phyloP scores from a whole-genome alignment of 2,888 invertebrate species.

The Lobophora halterata region DNA sequence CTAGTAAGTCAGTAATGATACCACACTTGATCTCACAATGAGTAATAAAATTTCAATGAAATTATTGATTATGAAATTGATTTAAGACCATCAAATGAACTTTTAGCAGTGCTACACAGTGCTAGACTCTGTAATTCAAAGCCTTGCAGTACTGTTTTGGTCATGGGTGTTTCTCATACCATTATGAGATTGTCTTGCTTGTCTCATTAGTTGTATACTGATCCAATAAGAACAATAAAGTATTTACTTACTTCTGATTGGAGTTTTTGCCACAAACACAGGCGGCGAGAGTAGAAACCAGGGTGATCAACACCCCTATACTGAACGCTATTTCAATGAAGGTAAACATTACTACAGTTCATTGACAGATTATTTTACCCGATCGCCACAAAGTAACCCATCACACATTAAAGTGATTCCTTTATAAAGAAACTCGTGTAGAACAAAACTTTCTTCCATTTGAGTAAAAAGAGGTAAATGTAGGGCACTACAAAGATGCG shows the following conservation, averaged over 20 bases:
- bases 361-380: constrained; percentile 44
- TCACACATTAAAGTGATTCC: constrained; percentile 60
- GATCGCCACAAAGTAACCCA: constrained; percentile 46
- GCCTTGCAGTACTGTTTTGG: no score
- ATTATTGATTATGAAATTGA: no score
- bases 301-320: constrained; percentile 68
- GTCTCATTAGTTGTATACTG: not conserved
- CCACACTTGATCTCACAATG: no score
- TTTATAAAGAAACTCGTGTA: constrained; percentile 54
- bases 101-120: no score
- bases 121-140: no score
- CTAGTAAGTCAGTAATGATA: no score
- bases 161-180: no score
- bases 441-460: constrained; percentile 74
- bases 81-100: no score
- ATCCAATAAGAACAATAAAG: constrained; percentile 1
- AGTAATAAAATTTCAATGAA: no score
- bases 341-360: constrained; percentile 70
- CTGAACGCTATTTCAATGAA: constrained; percentile 67
- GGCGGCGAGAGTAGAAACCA: constrained; percentile 79
- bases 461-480: constrained; percentile 63
- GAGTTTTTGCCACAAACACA: constrained; percentile 88
- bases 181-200: no score
- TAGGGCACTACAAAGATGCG: constrained; percentile 58
- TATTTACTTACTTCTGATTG: constrained; percentile 87